Conservation (phyloP, 1,140 invertebrate species). For the Platyura marginata region DNA sequence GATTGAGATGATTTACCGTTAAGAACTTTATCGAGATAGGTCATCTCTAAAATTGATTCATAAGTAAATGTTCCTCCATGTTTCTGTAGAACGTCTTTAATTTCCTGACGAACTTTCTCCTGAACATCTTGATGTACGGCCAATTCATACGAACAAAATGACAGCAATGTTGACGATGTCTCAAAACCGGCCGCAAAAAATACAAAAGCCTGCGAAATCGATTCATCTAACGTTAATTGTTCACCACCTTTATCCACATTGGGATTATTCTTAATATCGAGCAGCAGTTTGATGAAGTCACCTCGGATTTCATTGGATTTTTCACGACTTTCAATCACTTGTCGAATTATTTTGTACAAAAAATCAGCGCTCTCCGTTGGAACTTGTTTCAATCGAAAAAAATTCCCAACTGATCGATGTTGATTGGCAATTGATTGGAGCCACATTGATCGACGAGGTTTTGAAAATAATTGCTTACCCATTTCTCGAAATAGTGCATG, state of each 20-base stretch:
- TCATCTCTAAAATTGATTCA: conserved; percentile 16
- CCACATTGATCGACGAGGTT: not conserved
- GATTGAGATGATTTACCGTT: not conserved
- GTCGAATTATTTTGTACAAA: conserved; percentile 26
- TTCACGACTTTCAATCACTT: conserved; percentile 28
- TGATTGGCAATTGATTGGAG: not conserved
- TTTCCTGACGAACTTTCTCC: conserved; percentile 27
- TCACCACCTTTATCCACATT: not conserved
- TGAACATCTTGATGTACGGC: conserved; percentile 30
- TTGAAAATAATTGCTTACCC: conserved; percentile 3
- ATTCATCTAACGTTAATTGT: not conserved
- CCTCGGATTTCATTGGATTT: conserved; percentile 25
- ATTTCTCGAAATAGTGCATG: conserved; percentile 20
- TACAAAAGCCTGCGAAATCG: not conserved
- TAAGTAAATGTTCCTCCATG: conserved; percentile 14
- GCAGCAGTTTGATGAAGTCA: conserved; percentile 38
- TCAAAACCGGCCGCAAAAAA: conserved; percentile 29
- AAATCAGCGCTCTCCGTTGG: conserved; percentile 11
- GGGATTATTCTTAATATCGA: conserved; percentile 30
- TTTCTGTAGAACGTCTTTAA: conserved; percentile 17
- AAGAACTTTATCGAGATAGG: conserved; percentile 16
- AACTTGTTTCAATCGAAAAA: not conserved
- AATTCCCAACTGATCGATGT: not conserved
- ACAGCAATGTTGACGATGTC: conserved; percentile 27
- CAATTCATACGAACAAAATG: conserved; percentile 25